phyloP scores from a whole-genome alignment of 2,888 invertebrate genomes.

The Hedychridium roseum region DNA sequence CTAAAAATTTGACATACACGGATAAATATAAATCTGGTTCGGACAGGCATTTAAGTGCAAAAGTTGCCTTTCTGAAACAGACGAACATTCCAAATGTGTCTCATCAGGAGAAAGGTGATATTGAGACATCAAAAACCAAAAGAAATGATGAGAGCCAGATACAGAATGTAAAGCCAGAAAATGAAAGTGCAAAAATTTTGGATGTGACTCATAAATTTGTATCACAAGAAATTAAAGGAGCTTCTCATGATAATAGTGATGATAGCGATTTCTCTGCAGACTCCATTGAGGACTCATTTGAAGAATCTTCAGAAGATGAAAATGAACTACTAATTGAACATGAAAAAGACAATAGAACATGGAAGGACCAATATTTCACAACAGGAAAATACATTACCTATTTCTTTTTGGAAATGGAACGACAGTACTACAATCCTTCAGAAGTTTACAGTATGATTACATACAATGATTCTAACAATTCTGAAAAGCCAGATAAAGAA shows the following conservation, averaged over 20 bases:
- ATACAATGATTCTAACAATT: constrained; percentile 40
- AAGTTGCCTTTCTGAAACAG: constrained; percentile 29
- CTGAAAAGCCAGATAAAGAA: constrained; percentile 37
- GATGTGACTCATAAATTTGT: constrained; percentile 24
- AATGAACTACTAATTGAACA: constrained; percentile 33
- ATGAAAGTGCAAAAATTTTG: constrained; percentile 5
- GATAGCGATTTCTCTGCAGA: constrained; percentile 49
- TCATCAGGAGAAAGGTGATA: constrained; percentile 1
- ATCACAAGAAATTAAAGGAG: constrained; percentile 27
- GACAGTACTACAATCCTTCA: constrained; percentile 50
- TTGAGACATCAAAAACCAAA: too few species aligned
- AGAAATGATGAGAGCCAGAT: neutral
- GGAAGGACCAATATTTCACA: constrained; percentile 54
- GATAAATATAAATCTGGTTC: constrained; percentile 11
- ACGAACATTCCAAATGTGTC: constrained; percentile 1
- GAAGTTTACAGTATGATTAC: constrained; percentile 53
- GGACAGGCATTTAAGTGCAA: constrained; percentile 29
- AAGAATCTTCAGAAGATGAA: constrained; percentile 44
- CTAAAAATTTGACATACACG: neutral
- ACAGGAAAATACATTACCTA: constrained; percentile 55
- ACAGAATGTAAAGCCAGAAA: neutral
- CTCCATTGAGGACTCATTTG: constrained; percentile 43
- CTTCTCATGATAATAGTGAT: constrained; percentile 40
- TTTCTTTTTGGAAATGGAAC: constrained; percentile 58
- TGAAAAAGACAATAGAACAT: constrained; percentile 38